Evolutionary conservation across 2,797 vertebrate species (phyloP), one percentile per base, ranked within the genome.

Genomic region (Chiroxiphia lanceolata): DNA sequence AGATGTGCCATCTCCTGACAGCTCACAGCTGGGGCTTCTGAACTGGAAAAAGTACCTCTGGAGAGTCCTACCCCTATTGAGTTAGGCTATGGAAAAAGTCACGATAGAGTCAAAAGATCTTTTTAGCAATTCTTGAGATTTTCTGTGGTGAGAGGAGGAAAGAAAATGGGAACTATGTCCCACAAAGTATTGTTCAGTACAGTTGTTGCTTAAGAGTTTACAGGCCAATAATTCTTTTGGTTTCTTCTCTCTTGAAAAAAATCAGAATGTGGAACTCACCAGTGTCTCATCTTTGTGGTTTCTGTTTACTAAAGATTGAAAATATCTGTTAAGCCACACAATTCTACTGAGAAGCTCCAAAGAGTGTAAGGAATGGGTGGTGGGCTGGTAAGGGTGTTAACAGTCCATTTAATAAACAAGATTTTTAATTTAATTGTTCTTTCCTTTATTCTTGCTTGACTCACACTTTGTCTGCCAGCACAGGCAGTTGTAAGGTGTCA

Each of bases 51-150:
- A 86, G 3, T n/a, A 59, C 31, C 54, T 95, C 76, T 70, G 67
- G 40, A 74, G 40, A 79, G 34, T 61, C 51, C 40, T 56, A 11
- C 3, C 21, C 31, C 33, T 0, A 0, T 83, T 42, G 56, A 61
- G 13, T 64, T 89, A 81, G 42, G 18, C 53, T 31, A 9, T 40
- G 44, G 80, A 69, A 91, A 69, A 42, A 57, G 64, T 83, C 38
- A 22, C 21, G 47, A 4, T 25, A 60, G 69, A 72, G 40, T 40
- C 23, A 65, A 84, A 60, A 45, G 44, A 27, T 88, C 59, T 87
- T 93, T 87, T 87, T 91, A 91, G 79, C 48, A 74, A 34, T 72
- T 93, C 25, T 63, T 86, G 59, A 90, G 83, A 72, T 90, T 78
- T 61, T 78, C 47, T 53, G 59, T 63, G 76, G 68, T 75, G 50